Base-by-base conservation (phyloP, 2,113 vertebrate genomes). In the Anseranas semipalmata region DNA sequence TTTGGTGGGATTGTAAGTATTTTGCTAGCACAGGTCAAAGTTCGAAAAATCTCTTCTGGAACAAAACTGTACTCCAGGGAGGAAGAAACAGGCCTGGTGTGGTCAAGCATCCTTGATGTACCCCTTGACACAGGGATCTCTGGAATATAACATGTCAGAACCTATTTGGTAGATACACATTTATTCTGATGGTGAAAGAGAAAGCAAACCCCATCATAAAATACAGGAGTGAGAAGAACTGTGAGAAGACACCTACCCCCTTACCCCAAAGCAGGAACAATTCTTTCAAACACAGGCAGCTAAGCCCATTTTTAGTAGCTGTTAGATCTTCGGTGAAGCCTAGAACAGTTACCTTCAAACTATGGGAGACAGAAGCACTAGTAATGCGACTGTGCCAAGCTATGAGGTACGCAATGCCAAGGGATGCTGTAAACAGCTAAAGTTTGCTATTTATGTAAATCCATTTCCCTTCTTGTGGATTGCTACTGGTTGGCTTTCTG, bases 41-140 rank as follows among this genome's bases (percentile, higher is more conserved):
- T 98, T 84, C 95, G 90, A 65, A 99, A 97, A 79, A 99, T 95
- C 82, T 99, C 98, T 43, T 98, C 95, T 18, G 98, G 99, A 88
- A 99, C 97, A 71, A 91, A 97, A n/a, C 98, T 93, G 18, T 63
- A 86, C 72, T 91, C 94, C 62, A 96, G 91, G 11, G 93, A 70
- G 28, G 90, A 48, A 37, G 90, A 91, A 89, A 94, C 33, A n/a
- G 77, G 60, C 71, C 95, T 96, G 67, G 71, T 65, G 20, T 3
- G 25, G 22, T 94, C 89, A 73, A 92, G 52, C 11, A 70, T 20
- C 58, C 6, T 30, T n/a, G 53, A 87, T 66, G 75, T 93, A 65
- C 59, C 94, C 63, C 35, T 97, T 48, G 97, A 59, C 32, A 96
- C 89, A 15, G 92, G 86, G 50, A 97, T 80, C 33, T 95, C 98